Conservation (phyloP, 2,888 invertebrate species). For the Caenorhabditis panamensis region DNA sequence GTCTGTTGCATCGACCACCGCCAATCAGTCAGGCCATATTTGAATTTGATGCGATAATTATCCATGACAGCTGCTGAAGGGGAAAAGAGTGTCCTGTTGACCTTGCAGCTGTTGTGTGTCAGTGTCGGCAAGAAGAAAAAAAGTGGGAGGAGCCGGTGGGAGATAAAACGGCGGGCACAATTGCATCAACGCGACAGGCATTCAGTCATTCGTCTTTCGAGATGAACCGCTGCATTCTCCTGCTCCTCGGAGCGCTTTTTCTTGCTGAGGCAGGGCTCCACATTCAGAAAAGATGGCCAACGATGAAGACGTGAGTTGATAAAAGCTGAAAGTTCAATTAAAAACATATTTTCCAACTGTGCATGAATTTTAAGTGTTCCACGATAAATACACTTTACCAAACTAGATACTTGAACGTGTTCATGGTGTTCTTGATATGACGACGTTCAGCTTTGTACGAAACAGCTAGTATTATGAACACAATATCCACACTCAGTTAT, state of each 20-base stretch:
- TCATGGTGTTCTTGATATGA: too few species aligned
- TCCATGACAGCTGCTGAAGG: slow-evolving; percentile 47
- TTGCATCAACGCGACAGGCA: slow-evolving; percentile 8
- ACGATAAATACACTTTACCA: too few species aligned
- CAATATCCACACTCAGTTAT: too few species aligned
- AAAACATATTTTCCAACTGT: too few species aligned
- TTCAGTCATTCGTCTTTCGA: slow-evolving; percentile 10
- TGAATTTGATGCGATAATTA: slow-evolving; percentile 54
- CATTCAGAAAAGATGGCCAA: slow-evolving; percentile 22
- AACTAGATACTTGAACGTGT: too few species aligned
- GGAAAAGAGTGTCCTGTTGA: slow-evolving; percentile 30
- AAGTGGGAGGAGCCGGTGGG: slow-evolving; percentile 34
- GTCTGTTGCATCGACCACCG: not conserved
- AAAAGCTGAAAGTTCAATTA: not conserved
- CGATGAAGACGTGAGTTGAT: slow-evolving; percentile 43
- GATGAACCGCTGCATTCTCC: slow-evolving; percentile 53
- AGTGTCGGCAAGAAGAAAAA: slow-evolving; percentile 15
- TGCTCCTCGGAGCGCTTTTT: slow-evolving; percentile 52
- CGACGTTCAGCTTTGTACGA: too few species aligned
- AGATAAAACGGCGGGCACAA: slow-evolving; percentile 15
- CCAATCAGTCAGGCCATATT: slow-evolving; percentile 31
- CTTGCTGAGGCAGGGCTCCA: slow-evolving; percentile 33
- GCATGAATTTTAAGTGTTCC: too few species aligned
- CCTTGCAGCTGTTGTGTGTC: slow-evolving; percentile 57
- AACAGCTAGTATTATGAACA: too few species aligned